Conservation (phyloP, 2,113 vertebrate species). For the Gallinago jamesoni region DNA sequence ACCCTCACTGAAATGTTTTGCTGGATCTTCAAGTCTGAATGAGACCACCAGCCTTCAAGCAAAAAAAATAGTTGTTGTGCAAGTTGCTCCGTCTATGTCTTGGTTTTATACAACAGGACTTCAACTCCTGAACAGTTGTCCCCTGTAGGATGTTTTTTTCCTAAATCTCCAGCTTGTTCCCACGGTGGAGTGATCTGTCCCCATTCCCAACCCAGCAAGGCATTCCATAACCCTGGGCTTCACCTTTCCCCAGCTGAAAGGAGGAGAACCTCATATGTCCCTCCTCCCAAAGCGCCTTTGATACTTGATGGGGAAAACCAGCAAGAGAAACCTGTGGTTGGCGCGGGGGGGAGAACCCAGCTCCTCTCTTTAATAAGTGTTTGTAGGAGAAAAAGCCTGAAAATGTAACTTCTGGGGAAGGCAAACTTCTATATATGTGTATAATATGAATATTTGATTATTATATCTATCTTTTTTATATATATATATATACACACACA, state of each 20-base stretch:
- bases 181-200: background rate
- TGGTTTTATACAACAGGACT: background rate
- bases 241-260: background rate
- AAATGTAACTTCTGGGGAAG: background rate
- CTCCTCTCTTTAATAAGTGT: background rate
- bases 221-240: background rate
- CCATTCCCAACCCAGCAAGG: accelerated
- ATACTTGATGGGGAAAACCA: background rate
- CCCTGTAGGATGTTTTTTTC: background rate
- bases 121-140: background rate
- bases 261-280: background rate
- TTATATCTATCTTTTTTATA: too few relatives aligned
- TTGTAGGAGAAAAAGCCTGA: background rate
- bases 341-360: background rate
- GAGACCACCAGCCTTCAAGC: background rate
- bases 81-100: background rate
- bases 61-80: accelerated
- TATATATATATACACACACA: too few relatives aligned
- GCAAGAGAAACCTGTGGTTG: background rate
- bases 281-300: background rate
- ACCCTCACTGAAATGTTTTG: background rate
- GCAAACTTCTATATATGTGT: background rate
- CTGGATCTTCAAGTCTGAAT: background rate
- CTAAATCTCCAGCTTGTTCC: background rate
- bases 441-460: background rate